A percentile compares a stretch with the other conserved stretches of the same genome.
Evolutionary conservation across 2,888 invertebrate species (phyloP).

Genomic region (Volucella inflata): DNA sequence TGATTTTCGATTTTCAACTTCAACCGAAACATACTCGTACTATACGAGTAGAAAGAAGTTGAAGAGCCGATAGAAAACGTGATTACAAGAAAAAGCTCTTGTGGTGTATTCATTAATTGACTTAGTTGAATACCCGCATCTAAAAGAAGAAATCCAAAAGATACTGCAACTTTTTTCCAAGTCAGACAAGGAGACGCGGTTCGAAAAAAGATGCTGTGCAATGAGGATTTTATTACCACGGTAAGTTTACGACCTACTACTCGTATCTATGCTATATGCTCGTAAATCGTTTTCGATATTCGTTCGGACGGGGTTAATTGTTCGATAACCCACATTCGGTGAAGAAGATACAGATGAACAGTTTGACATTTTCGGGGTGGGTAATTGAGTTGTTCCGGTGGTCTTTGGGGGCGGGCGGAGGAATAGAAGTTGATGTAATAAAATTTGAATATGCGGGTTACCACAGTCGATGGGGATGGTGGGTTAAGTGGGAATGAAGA

Average conservation of each 20-base stretch:
- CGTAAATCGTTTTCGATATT: too few relatives aligned
- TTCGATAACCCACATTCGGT: slow-evolving; percentile 52
- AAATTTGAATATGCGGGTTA: too few relatives aligned
- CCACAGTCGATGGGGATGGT: background rate
- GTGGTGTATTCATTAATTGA: slow-evolving; percentile 41
- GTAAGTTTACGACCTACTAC: slow-evolving; percentile 44
- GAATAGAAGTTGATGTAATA: too few relatives aligned
- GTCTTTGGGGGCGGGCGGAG: too few relatives aligned
- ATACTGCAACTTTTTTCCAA: slow-evolving; percentile 60
- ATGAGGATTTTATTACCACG: slow-evolving; percentile 74
- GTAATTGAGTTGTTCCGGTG: too few relatives aligned
- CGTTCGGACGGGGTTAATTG: slow-evolving; percentile 59
- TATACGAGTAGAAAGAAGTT: too few relatives aligned
- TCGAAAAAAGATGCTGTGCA: slow-evolving; percentile 73
- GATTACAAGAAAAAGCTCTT: slow-evolving; percentile 62
- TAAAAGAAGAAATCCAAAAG: slow-evolving; percentile 28
- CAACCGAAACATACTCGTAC: background rate
- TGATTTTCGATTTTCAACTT: slow-evolving; percentile 28
- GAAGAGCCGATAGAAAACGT: slow-evolving; percentile 54
- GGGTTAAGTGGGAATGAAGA: background rate
- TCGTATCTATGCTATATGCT: too few relatives aligned
- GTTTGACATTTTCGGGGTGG: too few relatives aligned
- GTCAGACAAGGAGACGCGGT: slow-evolving; percentile 49
- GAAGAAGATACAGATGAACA: background rate
- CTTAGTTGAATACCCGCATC: slow-evolving; percentile 45